Conservation (phyloP, 2,113 vertebrate genomes). For the Zeus faber region DNA sequence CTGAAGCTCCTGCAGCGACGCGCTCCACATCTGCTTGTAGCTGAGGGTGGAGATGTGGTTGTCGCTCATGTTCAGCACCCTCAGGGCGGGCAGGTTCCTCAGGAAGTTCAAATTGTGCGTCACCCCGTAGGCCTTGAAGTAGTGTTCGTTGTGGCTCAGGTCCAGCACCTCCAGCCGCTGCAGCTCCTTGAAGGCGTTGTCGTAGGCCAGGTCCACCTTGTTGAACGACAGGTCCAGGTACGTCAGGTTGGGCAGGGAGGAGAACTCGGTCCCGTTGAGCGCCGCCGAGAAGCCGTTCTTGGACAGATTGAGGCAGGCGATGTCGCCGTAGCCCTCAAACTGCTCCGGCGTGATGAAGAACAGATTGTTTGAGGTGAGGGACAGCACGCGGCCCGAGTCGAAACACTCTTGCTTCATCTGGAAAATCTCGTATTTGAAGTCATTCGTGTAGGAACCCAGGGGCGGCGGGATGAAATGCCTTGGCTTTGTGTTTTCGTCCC, state of each 20-base stretch:
- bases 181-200: constrained; percentile 63
- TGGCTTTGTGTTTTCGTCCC: not conserved
- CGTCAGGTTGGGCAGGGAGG: constrained; percentile 57
- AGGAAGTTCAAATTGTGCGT: constrained; percentile 74
- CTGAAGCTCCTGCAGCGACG: constrained; percentile 71
- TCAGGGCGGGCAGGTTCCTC: constrained; percentile 62
- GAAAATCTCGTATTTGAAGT: not conserved
- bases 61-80: constrained; percentile 69
- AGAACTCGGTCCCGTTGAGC: constrained; percentile 70
- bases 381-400: constrained; percentile 72
- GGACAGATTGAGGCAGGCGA: constrained; percentile 81
- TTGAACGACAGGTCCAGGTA: constrained; percentile 73
- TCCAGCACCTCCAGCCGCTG: constrained; percentile 70
- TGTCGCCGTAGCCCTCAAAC: constrained; percentile 67
- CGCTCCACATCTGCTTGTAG: constrained; percentile 64
- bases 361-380: constrained; percentile 76
- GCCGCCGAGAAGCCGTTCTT: constrained; percentile 69
- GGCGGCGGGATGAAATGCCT: not conserved
- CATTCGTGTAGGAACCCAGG: not conserved
- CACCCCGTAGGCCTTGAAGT: constrained; percentile 75
- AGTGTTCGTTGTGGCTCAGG: constrained; percentile 76
- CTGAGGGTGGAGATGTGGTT: constrained; percentile 78
- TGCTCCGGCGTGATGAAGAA: constrained; percentile 77
- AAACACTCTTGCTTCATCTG: constrained; percentile 68
- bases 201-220: constrained; percentile 67